These are phyloP conservation scores for Drosophila ficusphila DNA, from an alignment of 1,140 invertebrate species.

Conservation along the genomic window DNA sequence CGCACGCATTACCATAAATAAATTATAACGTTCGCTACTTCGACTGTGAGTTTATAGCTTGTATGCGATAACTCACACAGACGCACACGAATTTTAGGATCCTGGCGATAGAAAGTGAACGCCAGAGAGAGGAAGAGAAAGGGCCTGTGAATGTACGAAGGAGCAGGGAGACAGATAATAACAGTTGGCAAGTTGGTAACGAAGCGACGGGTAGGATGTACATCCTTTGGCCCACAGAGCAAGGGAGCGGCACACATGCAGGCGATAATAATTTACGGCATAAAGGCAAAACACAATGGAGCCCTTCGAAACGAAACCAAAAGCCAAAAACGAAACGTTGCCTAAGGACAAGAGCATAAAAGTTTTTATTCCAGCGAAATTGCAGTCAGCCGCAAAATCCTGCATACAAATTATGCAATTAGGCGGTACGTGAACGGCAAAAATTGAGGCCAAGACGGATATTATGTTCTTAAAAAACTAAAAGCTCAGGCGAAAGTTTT, in stretches of 20 bases:
- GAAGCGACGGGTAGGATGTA: conserved; percentile 36
- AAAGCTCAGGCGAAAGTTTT: conserved; percentile 46
- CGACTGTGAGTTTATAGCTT: conserved; percentile 75
- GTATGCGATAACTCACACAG: conserved; percentile 66
- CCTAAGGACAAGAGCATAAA: conserved; percentile 40
- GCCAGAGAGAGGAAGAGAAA: conserved; percentile 9
- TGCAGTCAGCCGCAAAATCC: conserved; percentile 33
- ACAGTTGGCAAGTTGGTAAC: conserved; percentile 67
- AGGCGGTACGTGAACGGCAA: conserved; percentile 37
- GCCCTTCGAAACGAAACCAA: conserved; percentile 27
- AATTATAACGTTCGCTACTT: conserved; percentile 80
- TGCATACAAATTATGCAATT: conserved; percentile 84
- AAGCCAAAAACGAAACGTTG: conserved; percentile 38
- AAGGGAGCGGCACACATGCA: conserved; percentile 16
- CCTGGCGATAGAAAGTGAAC: not conserved
- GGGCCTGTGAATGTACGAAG: conserved; percentile 38
- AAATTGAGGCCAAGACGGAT: conserved; percentile 34
- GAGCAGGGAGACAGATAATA: conserved; percentile 69
- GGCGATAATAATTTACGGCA: conserved; percentile 72
- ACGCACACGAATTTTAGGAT: conserved; percentile 25
- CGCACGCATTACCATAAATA: conserved; percentile 80
- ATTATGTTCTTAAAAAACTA: conserved; percentile 55
- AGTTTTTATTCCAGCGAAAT: conserved; percentile 57
- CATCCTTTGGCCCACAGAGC: conserved; percentile 8
- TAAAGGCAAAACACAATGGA: conserved; percentile 68